Base-by-base conservation (phyloP, 2,888 invertebrate species). In the Chrysolina haemoptera region DNA sequence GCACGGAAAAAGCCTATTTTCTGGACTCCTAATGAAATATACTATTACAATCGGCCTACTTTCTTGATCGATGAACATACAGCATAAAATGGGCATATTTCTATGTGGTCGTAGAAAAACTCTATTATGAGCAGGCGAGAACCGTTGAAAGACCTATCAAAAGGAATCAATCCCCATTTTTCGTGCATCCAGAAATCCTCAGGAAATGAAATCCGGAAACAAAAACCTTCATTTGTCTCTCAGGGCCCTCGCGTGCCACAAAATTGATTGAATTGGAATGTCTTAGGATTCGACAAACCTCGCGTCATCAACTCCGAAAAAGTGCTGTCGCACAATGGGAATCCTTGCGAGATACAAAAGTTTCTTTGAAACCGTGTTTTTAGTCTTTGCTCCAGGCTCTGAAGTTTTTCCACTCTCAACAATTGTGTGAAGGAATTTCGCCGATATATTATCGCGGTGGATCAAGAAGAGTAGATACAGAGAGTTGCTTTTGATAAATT, bases 221-320 rank as follows among this genome's bases (percentile, higher is more conserved):
- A 20, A 22, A 35, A 53, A 22, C 18, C 11, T 53, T 53, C 20
- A 53, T 53, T 53, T 20, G 20, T 53, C 53, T 53, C 18, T 11
- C 53, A 12, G 20, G 53, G 11, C 53, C 18, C 10, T 20, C 20
- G 20, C 22, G 20, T 53, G 53, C 14, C 12, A 11, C 20, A 18
- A 11, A 18, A 18, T 53, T 53, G 53, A 53, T 53, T 53, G 53
- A 20, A 53, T 53, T 53, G 53, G 20, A 53, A 20, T 53, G 53
- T 53, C 53, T 53, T 8, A 11, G 20, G 53, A 53, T 20, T 53
- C 22, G 18, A 18, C 20, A 22, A 20, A 53, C 18, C 20, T 22
- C 53, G 53, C 53, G 53, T 53, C 53, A 53, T 53, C 53, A 20
- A 53, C 53, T 53, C 12, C 12, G 12, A 53, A 53, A 20, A 12